Evolutionary conservation across 2,797 vertebrate genomes (phyloP).

Genomic region (Meda fulgida): DNA sequence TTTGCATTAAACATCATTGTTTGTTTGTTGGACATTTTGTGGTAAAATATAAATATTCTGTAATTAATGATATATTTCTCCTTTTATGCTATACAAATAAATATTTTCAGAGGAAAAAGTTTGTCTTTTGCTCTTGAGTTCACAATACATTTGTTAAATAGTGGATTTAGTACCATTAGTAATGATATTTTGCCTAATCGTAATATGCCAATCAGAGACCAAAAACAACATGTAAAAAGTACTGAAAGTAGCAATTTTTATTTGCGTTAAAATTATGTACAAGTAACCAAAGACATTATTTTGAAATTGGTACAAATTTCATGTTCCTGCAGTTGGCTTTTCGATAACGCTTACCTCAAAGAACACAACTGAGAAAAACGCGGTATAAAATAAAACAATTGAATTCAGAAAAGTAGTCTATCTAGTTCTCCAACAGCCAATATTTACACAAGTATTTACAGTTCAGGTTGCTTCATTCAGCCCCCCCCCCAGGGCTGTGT

Average conservation of each 20-base stretch:
- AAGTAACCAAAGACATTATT: slow-evolving; percentile 98
- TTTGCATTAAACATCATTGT: neutral
- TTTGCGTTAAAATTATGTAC: slow-evolving; percentile 99
- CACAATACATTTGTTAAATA: neutral
- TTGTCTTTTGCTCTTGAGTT: neutral
- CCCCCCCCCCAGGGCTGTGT: slow-evolving; percentile 77
- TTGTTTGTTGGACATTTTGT: slow-evolving; percentile 1
- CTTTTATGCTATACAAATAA: slow-evolving; percentile 19
- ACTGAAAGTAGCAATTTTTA: slow-evolving; percentile 99
- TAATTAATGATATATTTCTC: neutral
- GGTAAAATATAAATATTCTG: neutral
- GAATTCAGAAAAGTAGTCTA: slow-evolving; percentile 98
- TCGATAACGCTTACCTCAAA: slow-evolving; percentile 81
- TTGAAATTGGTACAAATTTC: slow-evolving; percentile 97
- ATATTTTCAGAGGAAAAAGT: slow-evolving; percentile 27
- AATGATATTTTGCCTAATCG: neutral
- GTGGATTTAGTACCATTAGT: neutral
- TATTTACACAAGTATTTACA: slow-evolving; percentile 99
- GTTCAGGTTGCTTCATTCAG: slow-evolving; percentile 66
- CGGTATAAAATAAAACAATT: slow-evolving; percentile 98
- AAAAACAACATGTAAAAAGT: slow-evolving; percentile 65
- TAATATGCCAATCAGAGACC: neutral
- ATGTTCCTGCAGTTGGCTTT: slow-evolving; percentile 93
- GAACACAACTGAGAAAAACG: slow-evolving; percentile 88
- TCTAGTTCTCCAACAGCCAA: slow-evolving; percentile 89